Conservation (phyloP, 2,797 vertebrate genomes). For the Takifugu rubripes region DNA sequence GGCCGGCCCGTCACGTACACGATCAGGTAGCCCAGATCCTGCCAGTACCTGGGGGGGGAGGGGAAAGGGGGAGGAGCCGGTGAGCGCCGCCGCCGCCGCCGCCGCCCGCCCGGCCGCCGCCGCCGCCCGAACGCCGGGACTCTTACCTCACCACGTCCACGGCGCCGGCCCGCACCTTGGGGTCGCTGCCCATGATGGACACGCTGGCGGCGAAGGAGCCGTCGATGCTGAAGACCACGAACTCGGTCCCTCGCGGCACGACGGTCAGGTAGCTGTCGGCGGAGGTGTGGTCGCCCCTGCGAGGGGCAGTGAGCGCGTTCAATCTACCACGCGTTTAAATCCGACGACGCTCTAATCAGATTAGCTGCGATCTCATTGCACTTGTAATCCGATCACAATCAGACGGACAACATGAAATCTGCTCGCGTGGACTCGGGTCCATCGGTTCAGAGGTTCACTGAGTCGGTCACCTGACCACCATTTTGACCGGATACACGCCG, state of each 20-base stretch:
- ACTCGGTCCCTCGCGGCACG: slow-evolving; percentile 88
- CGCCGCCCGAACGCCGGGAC: not conserved
- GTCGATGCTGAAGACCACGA: slow-evolving; percentile 97
- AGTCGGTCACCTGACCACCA: slow-evolving; percentile 88
- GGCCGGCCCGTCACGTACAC: slow-evolving; percentile 96
- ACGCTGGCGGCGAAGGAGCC: slow-evolving; percentile 97
- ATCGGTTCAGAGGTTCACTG: too few relatives aligned
- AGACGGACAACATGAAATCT: too few relatives aligned
- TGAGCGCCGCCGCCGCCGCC: too few relatives aligned
- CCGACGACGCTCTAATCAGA: too few relatives aligned
- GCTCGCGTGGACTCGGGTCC: too few relatives aligned
- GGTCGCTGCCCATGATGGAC: slow-evolving; percentile 98
- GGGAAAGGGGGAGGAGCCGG: not conserved
- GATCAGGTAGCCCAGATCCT: slow-evolving; percentile 96
- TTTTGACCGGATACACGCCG: slow-evolving; percentile 94
- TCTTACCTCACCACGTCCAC: slow-evolving; percentile 94
- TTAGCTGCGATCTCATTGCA: too few relatives aligned
- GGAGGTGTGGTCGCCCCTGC: slow-evolving; percentile 92
- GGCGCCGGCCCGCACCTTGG: slow-evolving; percentile 93
- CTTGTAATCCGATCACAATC: too few relatives aligned
- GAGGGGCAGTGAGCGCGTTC: too few relatives aligned
- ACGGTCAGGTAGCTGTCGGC: slow-evolving; percentile 94
- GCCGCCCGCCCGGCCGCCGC: too few relatives aligned
- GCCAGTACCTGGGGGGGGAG: slow-evolving; percentile 86
- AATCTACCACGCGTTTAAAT: too few relatives aligned